Conservation (phyloP, 1,140 invertebrate species). For the Nomia melanderi region DNA sequence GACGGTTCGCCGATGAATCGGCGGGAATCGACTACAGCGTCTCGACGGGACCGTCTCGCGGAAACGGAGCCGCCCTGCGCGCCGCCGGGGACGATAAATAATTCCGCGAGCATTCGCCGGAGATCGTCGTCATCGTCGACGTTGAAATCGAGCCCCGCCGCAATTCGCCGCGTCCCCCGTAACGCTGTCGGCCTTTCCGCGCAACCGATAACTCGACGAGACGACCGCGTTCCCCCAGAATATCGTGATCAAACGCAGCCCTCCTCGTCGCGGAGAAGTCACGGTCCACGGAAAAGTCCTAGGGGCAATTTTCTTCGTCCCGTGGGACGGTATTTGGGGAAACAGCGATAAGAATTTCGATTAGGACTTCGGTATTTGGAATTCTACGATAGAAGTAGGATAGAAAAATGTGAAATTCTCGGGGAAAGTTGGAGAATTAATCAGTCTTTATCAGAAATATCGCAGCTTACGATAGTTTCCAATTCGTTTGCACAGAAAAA, state of each 20-base stretch:
- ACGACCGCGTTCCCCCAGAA: not conserved
- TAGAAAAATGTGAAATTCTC: no score
- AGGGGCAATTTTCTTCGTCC: no score
- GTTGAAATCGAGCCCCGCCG: not conserved
- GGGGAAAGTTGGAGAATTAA: no score
- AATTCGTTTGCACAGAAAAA: no score
- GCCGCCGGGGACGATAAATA: conserved; percentile 26
- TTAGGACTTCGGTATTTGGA: no score
- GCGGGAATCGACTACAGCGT: conserved; percentile 19
- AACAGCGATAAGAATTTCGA: no score
- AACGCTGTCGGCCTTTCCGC: not conserved
- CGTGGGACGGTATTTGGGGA: no score
- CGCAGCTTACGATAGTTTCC: no score
- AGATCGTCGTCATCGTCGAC: not conserved
- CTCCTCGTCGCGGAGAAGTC: not conserved
- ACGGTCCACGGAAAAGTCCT: not conserved
- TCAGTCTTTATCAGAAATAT: no score
- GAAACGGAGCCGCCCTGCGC: not conserved
- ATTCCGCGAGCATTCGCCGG: conserved; percentile 20
- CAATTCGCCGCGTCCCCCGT: not conserved
- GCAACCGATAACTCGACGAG: not conserved
- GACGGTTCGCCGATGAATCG: conserved; percentile 18
- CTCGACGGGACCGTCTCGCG: conserved; percentile 11
- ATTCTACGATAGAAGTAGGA: no score
- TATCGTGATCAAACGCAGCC: not conserved